Base-by-base conservation (phyloP, 2,797 vertebrate species). In the Mormyrus hasselquistii region DNA sequence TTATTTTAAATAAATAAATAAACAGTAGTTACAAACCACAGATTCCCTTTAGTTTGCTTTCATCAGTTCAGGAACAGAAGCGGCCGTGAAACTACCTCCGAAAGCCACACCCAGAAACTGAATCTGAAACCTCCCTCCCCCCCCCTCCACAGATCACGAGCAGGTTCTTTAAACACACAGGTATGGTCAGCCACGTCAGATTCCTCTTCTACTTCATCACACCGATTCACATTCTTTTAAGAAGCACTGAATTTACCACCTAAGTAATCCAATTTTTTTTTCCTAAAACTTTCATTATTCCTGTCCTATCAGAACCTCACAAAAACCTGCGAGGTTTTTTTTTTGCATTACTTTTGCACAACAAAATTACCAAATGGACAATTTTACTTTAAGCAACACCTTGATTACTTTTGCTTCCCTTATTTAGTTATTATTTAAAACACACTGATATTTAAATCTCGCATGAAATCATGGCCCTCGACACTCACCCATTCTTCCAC, bases 401-500 rank as follows among this genome's bases (percentile, higher is more conserved):
- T 44, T 38, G 29, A 38, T 29, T 76, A 76, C 34, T 41, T 76
- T 19, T 8, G 34, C 14, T 76, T 41, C 41, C 16, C 44, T 22
- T 7, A 47, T 82, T 47, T 44, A 44, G 34, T 38, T 8, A n/a
- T 44, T 22, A 22, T 14, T 83, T 44, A 22, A 22, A 12, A 49
- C 12, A 1, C 49, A 25, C 4, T 44, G 38, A 82, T 1, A 82
- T 16, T 49, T 2, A 52, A 22, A 85, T 85, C 22, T 5, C 44
- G 14, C 44, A 50, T 0, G 6, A 52, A 52, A 53, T 10, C n/a
- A 16, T 6, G 8, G 22, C n/a, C 19, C 57, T 65, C n/a, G 3
- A 34, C 9, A 93, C 97, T 96, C 93, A 98, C 98, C 97, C 98
- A 99, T 0, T 96, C 97, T 92, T 98, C 97, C 0, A 98, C 96